Evolutionary conservation across 2,113 vertebrate genomes (phyloP).

Genomic region (Catharus fuscescens): DNA sequence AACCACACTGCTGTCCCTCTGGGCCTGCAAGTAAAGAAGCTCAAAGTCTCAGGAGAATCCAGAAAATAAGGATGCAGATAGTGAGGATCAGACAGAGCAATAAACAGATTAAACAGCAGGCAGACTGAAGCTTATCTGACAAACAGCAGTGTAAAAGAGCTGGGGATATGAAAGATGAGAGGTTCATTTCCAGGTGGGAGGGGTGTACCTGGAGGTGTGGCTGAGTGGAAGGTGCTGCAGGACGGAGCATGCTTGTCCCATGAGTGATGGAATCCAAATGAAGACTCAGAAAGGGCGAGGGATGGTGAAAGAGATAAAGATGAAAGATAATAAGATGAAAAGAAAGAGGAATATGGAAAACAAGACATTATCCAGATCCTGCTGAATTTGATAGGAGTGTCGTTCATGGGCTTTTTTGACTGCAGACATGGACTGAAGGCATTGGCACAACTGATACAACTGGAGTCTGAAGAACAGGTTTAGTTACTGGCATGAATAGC

Average conservation of each 20-base stretch:
- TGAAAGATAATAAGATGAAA: not conserved
- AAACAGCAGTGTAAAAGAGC: not conserved
- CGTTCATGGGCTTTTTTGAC: not conserved
- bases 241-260: not conserved
- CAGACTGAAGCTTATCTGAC: not conserved
- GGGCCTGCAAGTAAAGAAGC: not conserved
- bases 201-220: not conserved
- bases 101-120: not conserved
- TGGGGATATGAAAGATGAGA: not conserved
- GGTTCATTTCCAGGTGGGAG: not conserved
- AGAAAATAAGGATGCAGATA: slow-evolving; percentile 22
- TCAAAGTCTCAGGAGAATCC: not conserved
- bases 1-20: not conserved
- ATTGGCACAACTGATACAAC: not conserved
- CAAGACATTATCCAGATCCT: not conserved
- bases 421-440: not conserved
- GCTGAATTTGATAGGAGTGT: not conserved
- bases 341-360: not conserved
- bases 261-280: not conserved
- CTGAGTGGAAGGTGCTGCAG: not conserved
- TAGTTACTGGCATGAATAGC: not conserved
- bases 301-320: not conserved
- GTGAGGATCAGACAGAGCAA: not conserved
- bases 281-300: not conserved
- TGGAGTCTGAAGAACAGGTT: not conserved